Conservation (phyloP, 2,797 vertebrate species). For the Dicrostonyx torquatus region DNA sequence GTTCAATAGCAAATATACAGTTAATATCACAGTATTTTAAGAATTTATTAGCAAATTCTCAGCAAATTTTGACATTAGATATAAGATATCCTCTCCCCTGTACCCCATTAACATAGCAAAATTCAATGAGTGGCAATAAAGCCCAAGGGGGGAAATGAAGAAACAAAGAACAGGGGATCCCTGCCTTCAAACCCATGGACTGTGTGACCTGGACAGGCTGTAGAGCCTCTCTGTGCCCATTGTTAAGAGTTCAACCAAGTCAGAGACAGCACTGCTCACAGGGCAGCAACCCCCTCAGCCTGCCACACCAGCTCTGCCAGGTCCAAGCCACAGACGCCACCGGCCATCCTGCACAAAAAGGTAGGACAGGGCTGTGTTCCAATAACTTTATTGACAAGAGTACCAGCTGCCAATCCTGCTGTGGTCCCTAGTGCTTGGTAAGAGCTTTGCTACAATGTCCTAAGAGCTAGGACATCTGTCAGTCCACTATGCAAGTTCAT, state of each 20-base stretch:
- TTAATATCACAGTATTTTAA: background rate
- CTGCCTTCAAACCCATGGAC: background rate
- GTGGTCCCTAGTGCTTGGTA: background rate
- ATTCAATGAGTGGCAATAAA: slow-evolving; percentile 11
- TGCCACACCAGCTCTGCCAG: background rate
- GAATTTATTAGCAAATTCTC: background rate
- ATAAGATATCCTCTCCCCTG: background rate
- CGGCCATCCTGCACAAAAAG: background rate
- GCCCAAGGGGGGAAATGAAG: background rate
- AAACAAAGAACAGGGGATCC: background rate
- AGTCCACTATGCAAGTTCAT: background rate
- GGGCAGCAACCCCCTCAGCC: no score
- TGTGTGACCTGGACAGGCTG: background rate
- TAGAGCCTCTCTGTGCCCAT: background rate
- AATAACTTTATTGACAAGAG: slow-evolving; percentile 50
- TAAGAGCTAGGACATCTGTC: background rate
- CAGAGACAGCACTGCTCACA: background rate
- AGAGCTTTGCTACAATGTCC: background rate
- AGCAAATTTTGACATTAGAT: background rate
- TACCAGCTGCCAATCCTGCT: background rate
- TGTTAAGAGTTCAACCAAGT: background rate
- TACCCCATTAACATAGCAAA: background rate
- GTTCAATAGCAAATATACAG: background rate
- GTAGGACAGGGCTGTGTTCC: background rate
- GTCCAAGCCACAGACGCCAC: background rate